Conservation (phyloP, 2,113 vertebrate species). For the Sigmodon hispidus region DNA sequence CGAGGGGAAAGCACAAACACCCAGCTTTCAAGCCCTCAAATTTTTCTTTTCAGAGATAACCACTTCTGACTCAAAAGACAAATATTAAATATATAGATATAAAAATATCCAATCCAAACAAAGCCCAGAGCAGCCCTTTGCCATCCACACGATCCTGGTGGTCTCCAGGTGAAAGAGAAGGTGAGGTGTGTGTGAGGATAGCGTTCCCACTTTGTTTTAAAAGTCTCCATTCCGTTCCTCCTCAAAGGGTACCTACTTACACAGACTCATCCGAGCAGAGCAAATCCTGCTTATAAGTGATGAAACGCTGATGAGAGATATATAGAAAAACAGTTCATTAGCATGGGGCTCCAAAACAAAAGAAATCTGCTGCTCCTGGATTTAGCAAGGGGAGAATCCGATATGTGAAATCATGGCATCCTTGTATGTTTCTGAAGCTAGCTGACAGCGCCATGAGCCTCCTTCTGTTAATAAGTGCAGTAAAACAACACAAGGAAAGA, state of each 20-base stretch:
- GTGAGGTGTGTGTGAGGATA: background rate
- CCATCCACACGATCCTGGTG: slow-evolving; percentile 72
- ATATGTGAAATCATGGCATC: background rate
- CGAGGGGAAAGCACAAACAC: slow-evolving; percentile 79
- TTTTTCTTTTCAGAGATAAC: slow-evolving; percentile 82
- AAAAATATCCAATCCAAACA: slow-evolving; percentile 83
- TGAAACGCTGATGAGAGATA: slow-evolving; percentile 63
- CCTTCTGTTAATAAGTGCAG: background rate
- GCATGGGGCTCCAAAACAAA: slow-evolving; percentile 4
- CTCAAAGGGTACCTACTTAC: slow-evolving; percentile 60
- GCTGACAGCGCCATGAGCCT: background rate
- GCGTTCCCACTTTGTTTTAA: background rate
- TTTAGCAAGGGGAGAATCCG: slow-evolving; percentile 13
- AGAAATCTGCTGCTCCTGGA: background rate
- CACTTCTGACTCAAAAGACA: slow-evolving; percentile 80
- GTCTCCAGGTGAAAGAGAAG: slow-evolving; percentile 78
- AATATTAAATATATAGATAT: slow-evolving; percentile 85
- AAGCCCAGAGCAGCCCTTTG: slow-evolving; percentile 71
- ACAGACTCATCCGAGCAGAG: slow-evolving; percentile 68
- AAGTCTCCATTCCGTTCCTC: background rate
- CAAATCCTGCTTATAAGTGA: slow-evolving; percentile 63
- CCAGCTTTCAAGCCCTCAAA: slow-evolving; percentile 79
- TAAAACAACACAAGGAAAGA: background rate
- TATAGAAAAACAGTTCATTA: slow-evolving; percentile 66
- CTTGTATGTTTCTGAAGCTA: background rate